A percentile compares a stretch with the other conserved stretches of the same genome.
phyloP scores from a whole-genome alignment of 2,113 vertebrate species.

The Capra hircus region DNA sequence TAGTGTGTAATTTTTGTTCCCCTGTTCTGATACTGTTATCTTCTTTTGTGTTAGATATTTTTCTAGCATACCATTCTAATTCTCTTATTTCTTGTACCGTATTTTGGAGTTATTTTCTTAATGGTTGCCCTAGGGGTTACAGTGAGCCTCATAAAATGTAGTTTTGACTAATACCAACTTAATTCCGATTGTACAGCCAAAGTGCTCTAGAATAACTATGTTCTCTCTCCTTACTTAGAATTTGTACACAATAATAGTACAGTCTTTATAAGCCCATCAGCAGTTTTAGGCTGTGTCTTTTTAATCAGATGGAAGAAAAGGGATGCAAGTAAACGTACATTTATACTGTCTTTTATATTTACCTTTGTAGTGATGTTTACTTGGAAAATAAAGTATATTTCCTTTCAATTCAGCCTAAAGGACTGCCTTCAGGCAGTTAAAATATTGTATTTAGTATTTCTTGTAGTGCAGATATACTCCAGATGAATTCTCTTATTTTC shows the following conservation, averaged over 20 bases:
- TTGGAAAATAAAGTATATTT: background rate
- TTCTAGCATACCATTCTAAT: background rate
- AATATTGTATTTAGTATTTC: background rate
- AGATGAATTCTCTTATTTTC: background rate
- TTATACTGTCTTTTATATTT: background rate
- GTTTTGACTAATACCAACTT: background rate
- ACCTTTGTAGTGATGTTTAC: background rate
- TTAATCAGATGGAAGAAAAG: background rate
- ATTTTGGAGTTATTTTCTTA: background rate
- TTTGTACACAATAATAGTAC: too few species aligned
- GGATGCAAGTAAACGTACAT: background rate
- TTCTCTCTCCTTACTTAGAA: background rate
- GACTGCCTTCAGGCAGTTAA: background rate
- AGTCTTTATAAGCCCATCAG: background rate
- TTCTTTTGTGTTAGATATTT: background rate
- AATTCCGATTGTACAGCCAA: background rate
- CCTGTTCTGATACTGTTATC: background rate
- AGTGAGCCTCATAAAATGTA: background rate
- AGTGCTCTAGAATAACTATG: background rate
- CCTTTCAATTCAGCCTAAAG: background rate
- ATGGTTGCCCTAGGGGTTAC: background rate
- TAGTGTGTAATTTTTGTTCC: background rate
- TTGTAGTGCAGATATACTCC: background rate
- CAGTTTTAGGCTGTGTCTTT: background rate
- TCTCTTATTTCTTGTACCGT: background rate